A percentile compares a stretch with the other conserved stretches of the same genome.
These are phyloP conservation scores for Epinephelus coioides DNA, from an alignment of 2,797 vertebrate species.

Conservation along the genomic window DNA sequence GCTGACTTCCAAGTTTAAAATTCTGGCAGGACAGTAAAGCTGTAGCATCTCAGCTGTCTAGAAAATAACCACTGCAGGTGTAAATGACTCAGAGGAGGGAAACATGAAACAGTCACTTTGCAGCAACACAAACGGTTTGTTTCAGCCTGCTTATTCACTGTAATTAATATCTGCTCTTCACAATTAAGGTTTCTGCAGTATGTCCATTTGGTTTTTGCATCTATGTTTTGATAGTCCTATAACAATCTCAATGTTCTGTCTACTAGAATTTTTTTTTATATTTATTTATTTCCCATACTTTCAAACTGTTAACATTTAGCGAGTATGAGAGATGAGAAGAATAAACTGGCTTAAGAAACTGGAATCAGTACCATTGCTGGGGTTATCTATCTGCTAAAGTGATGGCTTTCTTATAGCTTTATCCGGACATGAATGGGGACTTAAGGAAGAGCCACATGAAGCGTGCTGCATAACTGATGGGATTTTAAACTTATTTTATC, in stretches of 20 bases:
- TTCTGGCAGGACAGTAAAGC: neutral
- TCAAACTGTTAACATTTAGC: too few species aligned
- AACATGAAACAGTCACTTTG: neutral
- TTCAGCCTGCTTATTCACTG: neutral
- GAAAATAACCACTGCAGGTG: neutral
- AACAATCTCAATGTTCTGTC: neutral
- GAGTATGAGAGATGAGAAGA: too few species aligned
- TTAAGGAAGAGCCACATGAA: too few species aligned
- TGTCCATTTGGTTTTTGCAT: neutral
- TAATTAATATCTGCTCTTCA: neutral
- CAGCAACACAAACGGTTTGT: neutral
- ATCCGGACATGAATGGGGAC: neutral
- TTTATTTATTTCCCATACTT: too few species aligned
- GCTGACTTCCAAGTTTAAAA: neutral
- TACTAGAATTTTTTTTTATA: too few species aligned
- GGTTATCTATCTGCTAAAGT: too few species aligned
- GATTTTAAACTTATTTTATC: too few species aligned
- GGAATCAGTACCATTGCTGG: too few species aligned
- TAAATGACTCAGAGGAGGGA: neutral
- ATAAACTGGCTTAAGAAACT: too few species aligned
- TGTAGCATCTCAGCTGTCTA: neutral
- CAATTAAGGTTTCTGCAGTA: neutral
- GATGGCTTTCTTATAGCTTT: neutral
- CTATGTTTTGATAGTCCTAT: neutral
- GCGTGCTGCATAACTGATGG: too few species aligned